Base-by-base conservation (phyloP, 2,113 vertebrate genomes). In the Thryonomys swinderianus region DNA sequence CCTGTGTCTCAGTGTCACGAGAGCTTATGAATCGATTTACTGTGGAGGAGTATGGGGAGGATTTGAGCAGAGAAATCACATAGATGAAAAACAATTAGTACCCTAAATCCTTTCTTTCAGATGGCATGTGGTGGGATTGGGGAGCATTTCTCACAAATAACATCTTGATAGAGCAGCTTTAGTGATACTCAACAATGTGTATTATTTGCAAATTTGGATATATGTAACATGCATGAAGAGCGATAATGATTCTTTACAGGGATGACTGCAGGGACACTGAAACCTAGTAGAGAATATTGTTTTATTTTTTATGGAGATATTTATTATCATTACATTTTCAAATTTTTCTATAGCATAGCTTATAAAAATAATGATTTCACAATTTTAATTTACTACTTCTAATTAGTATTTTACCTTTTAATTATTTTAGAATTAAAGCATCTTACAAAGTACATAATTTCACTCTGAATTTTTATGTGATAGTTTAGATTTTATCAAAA, bases 401-500 rank as follows among this genome's bases (percentile, higher is more conserved):
- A 81, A 74, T 45, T 61, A 81, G 45, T 64, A 76, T 27, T 78
- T 95, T 61, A 62, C 6, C 55, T 83, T 85, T 84, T 71, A 34
- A n/a, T 32, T 84, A 90, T 51, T 55, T 62, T 57, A 74, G 37
- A 69, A 45, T 23, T 82, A 71, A 84, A 62, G 80, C 73, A 45
- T 59, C 10, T 83, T 88, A 45, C 59, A 83, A 78, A 88, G 71
- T 37, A 12, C 5, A 23, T 37, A 78, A 40, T 94, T 89, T 82
- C n/a, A 42, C 59, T 69, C 25, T 45, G 27, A 14, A 12, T 40
- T 37, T 86, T 57, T 51, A 53, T 9, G 30, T 88, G 34, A 16
- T 51, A 34, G 83, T 79, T 87, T 95, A n/a, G 4, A 57, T 61
- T 86, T 96, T 82, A 66, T 53, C n/a, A 83, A 96, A 90, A 57